phyloP scores from a whole-genome alignment of 2,888 invertebrate species.

The Dioctria rufipes region DNA sequence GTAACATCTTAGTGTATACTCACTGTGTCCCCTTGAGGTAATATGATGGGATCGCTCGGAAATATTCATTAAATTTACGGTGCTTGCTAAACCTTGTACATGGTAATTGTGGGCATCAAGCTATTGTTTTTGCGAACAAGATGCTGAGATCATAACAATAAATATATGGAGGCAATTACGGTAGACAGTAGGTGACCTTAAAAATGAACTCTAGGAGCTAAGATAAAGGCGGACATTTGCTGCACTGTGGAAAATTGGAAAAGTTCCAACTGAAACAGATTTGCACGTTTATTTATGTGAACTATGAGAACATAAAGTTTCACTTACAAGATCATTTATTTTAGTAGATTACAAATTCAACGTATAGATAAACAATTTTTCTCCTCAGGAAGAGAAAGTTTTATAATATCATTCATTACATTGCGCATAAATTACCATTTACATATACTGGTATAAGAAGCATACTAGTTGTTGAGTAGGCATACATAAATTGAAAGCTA shows the following conservation, averaged over 20 bases:
- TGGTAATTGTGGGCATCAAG: conserved; percentile 6
- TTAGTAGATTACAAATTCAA: neutral
- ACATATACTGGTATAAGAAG: too few species aligned
- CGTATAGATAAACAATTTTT: too few species aligned
- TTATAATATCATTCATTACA: too few species aligned
- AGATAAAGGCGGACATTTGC: neutral
- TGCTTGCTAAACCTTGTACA: conserved; percentile 2
- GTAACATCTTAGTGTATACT: conserved; percentile 7
- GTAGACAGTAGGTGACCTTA: conserved; percentile 18
- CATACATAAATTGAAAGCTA: too few species aligned
- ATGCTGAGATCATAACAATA: conserved; percentile 38
- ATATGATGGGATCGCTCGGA: neutral
- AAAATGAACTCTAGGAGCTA: conserved; percentile 17
- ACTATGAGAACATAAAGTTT: conserved; percentile 34
- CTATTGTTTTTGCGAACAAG: conserved; percentile 27
- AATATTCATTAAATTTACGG: conserved; percentile 12
- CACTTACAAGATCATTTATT: conserved; percentile 25
- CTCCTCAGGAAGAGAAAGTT: too few species aligned
- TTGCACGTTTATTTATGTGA: conserved; percentile 27
- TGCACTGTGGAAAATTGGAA: neutral
- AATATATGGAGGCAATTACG: conserved; percentile 38
- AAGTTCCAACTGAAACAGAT: conserved; percentile 25
- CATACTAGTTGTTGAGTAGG: too few species aligned
- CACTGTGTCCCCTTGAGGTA: conserved; percentile 27
- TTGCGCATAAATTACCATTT: too few species aligned